These are phyloP conservation scores for Dinothrombium tinctorium DNA, from an alignment of 1,140 invertebrate species.

Conservation along the genomic window DNA sequence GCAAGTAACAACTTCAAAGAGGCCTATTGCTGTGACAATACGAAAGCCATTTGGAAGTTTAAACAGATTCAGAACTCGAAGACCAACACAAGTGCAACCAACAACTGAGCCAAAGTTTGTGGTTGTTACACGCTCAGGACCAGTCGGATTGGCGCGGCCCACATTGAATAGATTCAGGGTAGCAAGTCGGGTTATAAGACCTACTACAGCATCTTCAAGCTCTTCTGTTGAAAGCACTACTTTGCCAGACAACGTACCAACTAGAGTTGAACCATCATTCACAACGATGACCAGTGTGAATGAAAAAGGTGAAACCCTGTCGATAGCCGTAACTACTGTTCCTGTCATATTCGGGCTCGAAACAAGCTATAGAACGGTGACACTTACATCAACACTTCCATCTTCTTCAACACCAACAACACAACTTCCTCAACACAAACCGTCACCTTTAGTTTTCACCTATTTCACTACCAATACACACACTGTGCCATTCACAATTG, in stretches of 20 bases:
- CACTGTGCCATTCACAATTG: conserved; percentile 15
- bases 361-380: conserved; percentile 12
- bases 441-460: conserved; percentile 10
- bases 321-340: conserved; percentile 11
- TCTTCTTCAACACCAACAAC: not conserved
- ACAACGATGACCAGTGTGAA: conserved; percentile 2
- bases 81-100: conserved; percentile 6
- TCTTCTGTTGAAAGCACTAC: not conserved
- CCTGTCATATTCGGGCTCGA: conserved; percentile 14
- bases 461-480: conserved; percentile 17
- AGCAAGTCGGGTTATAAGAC: conserved; percentile 2
- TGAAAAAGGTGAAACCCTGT: conserved; percentile 4
- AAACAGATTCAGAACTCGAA: conserved; percentile 1
- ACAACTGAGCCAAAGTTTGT: conserved; percentile 13
- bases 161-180: not conserved
- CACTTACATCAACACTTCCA: not conserved
- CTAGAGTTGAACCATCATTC: not conserved
- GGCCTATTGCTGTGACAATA: not conserved
- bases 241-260: not conserved
- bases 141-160: not conserved
- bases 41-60: not conserved
- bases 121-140: conserved; percentile 13
- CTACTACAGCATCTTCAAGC: too few relatives aligned
- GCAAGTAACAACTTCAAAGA: not conserved
- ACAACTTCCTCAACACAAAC: not conserved